Evolutionary conservation across 2,888 invertebrate genomes (phyloP).

Genomic region (Xanthia icteritia): DNA sequence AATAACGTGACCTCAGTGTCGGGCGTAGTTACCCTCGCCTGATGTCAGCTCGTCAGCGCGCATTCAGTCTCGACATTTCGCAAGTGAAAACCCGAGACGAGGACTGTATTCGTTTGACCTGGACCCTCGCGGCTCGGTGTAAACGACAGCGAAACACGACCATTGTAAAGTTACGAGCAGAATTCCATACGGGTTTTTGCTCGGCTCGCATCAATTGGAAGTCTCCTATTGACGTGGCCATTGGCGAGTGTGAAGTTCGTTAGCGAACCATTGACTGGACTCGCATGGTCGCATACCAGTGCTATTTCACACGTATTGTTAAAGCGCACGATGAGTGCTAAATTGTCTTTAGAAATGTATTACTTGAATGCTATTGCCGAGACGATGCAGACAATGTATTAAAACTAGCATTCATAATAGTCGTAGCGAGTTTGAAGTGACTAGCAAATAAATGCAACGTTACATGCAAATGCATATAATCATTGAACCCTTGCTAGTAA

Average conservation of each 20-base stretch:
- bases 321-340: conserved; percentile 63
- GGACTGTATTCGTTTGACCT: conserved; percentile 62
- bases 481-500: conserved; percentile 21
- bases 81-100: conserved; percentile 58
- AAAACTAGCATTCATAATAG: conserved; percentile 52
- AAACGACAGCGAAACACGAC: conserved; percentile 53
- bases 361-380: conserved; percentile 36
- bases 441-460: conserved; percentile 55
- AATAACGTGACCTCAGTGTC: conserved; percentile 67
- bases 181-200: conserved; percentile 63
- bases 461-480: conserved; percentile 57
- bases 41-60: conserved; percentile 72
- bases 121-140: conserved; percentile 49
- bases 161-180: conserved; percentile 63
- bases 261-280: conserved; percentile 71
- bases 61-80: conserved; percentile 68
- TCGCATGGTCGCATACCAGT: conserved; percentile 49
- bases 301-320: conserved; percentile 69
- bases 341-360: conserved; percentile 65
- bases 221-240: conserved; percentile 56
- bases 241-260: conserved; percentile 71
- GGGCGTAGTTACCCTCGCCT: conserved; percentile 60
- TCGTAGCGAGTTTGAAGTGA: conserved; percentile 59
- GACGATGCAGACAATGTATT: conserved; percentile 44
- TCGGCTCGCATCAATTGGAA: conserved; percentile 55